Evolutionary conservation across 2,113 vertebrate genomes (phyloP).

Genomic region (Anseranas semipalmata): DNA sequence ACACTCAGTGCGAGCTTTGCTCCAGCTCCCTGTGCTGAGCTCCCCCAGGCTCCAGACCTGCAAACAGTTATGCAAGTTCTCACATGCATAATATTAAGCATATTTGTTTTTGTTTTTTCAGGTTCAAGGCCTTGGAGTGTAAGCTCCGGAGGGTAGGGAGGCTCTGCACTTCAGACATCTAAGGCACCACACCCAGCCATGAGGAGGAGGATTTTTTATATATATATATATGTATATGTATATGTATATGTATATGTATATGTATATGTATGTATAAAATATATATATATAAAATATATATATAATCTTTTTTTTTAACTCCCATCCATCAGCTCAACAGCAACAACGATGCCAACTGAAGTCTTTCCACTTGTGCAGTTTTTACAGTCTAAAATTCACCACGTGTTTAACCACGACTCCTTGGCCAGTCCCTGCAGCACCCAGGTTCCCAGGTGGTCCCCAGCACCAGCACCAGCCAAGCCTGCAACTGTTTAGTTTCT

Average conservation of each 20-base stretch:
- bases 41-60: neutral
- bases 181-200: neutral
- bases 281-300: neutral
- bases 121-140: constrained; percentile 33
- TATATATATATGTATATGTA: neutral
- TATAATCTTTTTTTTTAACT: neutral
- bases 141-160: constrained; percentile 56
- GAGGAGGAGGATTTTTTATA: constrained; percentile 35
- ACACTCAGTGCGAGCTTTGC: neutral
- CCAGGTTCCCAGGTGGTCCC: constrained; percentile 65
- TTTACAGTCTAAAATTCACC: constrained; percentile 28
- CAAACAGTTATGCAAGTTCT: constrained; percentile 22
- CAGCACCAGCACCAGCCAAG: neutral
- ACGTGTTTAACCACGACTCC: constrained; percentile 35
- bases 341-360: constrained; percentile 35
- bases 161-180: constrained; percentile 49
- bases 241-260: neutral
- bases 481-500: constrained; percentile 54
- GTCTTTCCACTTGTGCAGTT: constrained; percentile 37
- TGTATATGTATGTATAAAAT: no score
- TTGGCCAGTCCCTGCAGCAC: constrained; percentile 13
- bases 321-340: constrained; percentile 45
- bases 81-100: constrained; percentile 32
- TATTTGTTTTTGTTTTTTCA: constrained; percentile 48
- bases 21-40: neutral